phyloP scores from a whole-genome alignment of 2,888 invertebrate genomes.

The Eristalinus aeneus region DNA sequence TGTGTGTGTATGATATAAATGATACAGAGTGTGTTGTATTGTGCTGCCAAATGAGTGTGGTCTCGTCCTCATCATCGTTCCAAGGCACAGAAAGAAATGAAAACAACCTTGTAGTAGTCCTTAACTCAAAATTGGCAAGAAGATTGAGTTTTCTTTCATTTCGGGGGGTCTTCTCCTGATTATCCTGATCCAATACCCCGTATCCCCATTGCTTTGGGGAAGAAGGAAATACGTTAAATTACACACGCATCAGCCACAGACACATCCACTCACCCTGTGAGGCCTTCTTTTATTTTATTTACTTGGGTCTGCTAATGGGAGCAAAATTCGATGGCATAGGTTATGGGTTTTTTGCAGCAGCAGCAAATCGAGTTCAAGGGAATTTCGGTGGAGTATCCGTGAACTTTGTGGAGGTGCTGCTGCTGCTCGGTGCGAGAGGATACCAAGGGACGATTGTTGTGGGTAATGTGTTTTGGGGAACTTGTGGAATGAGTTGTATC shows the following conservation, averaged over 20 bases:
- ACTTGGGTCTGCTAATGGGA: constrained; percentile 16
- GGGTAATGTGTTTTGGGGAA: constrained; percentile 5
- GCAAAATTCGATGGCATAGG: constrained; percentile 32
- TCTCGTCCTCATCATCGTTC: constrained; percentile 21
- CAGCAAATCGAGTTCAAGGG: constrained; percentile 11
- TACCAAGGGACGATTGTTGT: background rate
- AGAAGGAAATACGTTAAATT: constrained; percentile 19
- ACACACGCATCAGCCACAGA: background rate
- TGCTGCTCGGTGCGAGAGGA: background rate
- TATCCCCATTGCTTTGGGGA: background rate
- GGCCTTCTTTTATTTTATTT: background rate
- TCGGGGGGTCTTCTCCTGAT: constrained; percentile 3
- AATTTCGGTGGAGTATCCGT: background rate
- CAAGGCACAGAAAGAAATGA: background rate
- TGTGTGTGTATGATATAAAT: background rate
- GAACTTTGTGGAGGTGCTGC: background rate
- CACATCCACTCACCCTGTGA: background rate
- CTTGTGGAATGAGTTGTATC: constrained; percentile 14
- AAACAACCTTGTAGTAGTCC: constrained; percentile 4
- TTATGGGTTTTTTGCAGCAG: constrained; percentile 18
- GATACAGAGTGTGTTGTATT: background rate
- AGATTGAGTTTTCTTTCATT: constrained; percentile 16
- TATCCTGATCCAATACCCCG: background rate
- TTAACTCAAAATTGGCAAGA: constrained; percentile 17
- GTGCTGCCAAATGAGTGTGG: constrained; percentile 1